Conservation (phyloP, 2,797 vertebrate genomes). For the Bovichtus variegatus region DNA sequence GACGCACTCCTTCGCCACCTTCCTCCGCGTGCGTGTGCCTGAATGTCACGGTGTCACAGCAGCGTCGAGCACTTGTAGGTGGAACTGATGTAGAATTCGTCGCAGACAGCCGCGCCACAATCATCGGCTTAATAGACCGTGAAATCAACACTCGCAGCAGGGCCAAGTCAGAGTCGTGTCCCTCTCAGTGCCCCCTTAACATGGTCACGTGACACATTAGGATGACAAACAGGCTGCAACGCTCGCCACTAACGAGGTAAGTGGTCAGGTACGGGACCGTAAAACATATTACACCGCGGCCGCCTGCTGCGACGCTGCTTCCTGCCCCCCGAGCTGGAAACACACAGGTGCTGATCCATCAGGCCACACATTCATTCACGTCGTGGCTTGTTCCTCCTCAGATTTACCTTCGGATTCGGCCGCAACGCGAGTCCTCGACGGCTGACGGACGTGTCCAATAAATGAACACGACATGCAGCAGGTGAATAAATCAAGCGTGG, state of each 20-base stretch:
- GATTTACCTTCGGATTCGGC: constrained; percentile 24
- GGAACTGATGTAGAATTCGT: constrained; percentile 62
- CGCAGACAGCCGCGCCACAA: constrained; percentile 55
- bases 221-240: constrained; percentile 49
- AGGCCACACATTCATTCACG: constrained; percentile 8
- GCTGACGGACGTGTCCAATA: constrained; percentile 61
- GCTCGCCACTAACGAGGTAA: constrained; percentile 55
- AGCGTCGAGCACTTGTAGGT: constrained; percentile 24
- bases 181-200: constrained; percentile 48
- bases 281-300: constrained; percentile 14
- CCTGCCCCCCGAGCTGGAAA: constrained; percentile 9
- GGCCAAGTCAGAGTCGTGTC: constrained; percentile 19
- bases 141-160: constrained; percentile 69
- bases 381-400: constrained; percentile 3
- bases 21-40: constrained; percentile 22
- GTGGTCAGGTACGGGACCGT: constrained; percentile 34
- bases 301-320: constrained; percentile 15
- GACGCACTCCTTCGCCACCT: background rate
- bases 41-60: background rate
- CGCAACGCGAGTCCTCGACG: constrained; percentile 40
- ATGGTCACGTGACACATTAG: constrained; percentile 61
- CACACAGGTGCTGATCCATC: constrained; percentile 5
- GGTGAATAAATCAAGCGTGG: constrained; percentile 62
- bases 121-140: constrained; percentile 67
- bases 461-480: constrained; percentile 54